phyloP scores from a whole-genome alignment of 2,797 vertebrate species.

The Ibycter americanus region DNA sequence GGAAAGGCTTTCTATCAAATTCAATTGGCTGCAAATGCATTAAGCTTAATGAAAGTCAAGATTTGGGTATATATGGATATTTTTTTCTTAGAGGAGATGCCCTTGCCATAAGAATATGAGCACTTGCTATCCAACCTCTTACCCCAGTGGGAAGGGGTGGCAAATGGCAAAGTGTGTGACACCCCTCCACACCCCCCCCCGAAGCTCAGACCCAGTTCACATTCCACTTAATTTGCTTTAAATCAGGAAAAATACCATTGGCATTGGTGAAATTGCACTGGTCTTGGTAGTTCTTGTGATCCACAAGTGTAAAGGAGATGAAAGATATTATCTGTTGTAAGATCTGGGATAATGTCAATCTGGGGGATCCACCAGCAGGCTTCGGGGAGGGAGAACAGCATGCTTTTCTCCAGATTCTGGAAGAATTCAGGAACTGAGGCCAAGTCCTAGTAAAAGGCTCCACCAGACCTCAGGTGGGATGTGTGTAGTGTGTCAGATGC shows the following conservation, averaged over 20 bases:
- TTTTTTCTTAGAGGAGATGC: constrained; percentile 12
- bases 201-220: neutral
- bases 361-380: neutral
- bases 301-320: neutral
- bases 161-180: neutral
- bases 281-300: neutral
- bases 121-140: neutral
- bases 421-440: neutral
- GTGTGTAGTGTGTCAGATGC: neutral
- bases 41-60: constrained; percentile 4
- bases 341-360: neutral
- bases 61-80: neutral
- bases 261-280: neutral
- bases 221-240: constrained; percentile 27
- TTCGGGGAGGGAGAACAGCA: neutral
- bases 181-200: too few relatives aligned
- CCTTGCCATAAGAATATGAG: neutral
- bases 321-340: neutral
- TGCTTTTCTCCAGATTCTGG: neutral
- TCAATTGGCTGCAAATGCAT: neutral
- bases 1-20: constrained; percentile 38
- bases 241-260: neutral
- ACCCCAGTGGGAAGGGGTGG: neutral
- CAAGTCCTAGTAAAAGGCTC: neutral
- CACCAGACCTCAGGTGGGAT: neutral